These are phyloP conservation scores for Anolis carolinensis DNA, from an alignment of 2,113 vertebrate genomes.

Conservation along the genomic window DNA sequence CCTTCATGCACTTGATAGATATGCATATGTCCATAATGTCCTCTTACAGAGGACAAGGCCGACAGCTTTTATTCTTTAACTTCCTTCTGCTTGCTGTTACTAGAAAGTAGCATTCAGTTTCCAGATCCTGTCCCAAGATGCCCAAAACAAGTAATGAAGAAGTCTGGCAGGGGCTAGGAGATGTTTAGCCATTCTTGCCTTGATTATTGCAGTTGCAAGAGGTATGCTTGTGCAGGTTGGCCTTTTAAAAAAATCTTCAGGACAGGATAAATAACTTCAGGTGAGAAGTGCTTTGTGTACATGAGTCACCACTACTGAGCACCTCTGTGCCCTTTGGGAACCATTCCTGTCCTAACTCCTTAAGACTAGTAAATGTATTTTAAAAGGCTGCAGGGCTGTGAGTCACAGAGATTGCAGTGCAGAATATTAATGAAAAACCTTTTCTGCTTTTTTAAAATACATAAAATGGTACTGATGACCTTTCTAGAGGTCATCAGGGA, in stretches of 20 bases:
- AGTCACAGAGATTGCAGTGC: not conserved
- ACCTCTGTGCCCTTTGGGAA: not conserved
- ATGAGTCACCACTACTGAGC: constrained; percentile 6
- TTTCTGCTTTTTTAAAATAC: not conserved
- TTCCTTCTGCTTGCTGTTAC: not conserved
- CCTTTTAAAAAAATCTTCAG: no score
- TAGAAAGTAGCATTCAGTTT: not conserved
- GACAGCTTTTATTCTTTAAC: not conserved
- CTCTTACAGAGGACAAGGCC: not conserved
- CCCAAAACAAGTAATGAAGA: not conserved
- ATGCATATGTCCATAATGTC: not conserved
- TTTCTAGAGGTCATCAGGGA: not conserved
- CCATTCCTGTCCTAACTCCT: not conserved
- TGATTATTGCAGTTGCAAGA: not conserved
- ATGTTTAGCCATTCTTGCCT: no score
- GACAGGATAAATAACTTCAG: no score
- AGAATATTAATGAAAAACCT: not conserved
- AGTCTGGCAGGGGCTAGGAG: not conserved
- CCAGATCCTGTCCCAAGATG: not conserved
- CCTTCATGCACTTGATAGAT: not conserved
- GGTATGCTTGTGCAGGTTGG: not conserved
- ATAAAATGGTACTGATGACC: no score
- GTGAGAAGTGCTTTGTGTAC: not conserved
- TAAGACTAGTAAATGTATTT: not conserved
- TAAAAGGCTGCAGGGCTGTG: not conserved